Conservation (phyloP, 2,113 vertebrate genomes). For the Azemiops feae region DNA sequence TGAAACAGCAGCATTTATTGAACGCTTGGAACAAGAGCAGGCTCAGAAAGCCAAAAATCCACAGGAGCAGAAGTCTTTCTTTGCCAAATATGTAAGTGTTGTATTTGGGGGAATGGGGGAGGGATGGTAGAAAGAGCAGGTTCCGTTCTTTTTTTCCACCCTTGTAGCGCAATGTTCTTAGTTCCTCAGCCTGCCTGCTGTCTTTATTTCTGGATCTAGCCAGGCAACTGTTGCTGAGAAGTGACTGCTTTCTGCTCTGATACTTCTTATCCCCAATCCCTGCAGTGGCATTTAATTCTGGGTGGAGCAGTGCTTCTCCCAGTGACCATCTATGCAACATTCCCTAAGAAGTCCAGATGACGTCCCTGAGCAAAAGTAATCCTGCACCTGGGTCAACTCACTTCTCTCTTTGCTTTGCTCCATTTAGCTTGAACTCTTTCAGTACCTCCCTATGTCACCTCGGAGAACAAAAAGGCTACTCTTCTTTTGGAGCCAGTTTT, state of each 20-base stretch:
- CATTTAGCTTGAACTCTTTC: background rate
- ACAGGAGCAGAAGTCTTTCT: constrained; percentile 93
- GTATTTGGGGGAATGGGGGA: background rate
- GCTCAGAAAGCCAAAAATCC: constrained; percentile 90
- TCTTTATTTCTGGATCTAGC: background rate
- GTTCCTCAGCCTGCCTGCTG: background rate
- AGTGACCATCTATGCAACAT: constrained; percentile 79
- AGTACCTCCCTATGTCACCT: background rate
- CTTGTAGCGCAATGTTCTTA: background rate
- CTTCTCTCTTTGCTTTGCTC: constrained; percentile 17
- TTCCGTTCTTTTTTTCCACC: accelerated
- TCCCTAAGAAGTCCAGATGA: constrained; percentile 77
- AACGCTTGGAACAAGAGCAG: constrained; percentile 84
- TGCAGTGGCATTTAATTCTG: constrained; percentile 94
- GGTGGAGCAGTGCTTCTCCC: constrained; percentile 92
- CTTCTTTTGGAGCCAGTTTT: background rate
- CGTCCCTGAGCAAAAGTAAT: constrained; percentile 88
- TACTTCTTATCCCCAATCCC: constrained; percentile 34
- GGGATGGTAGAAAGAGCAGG: background rate
- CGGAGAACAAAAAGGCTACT: background rate
- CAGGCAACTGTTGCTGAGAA: background rate
- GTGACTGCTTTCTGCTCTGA: constrained; percentile 24
- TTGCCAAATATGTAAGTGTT: constrained; percentile 90
- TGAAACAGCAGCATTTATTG: constrained; percentile 83
- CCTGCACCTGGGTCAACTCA: constrained; percentile 47